Base-by-base conservation (phyloP, 2,113 vertebrate species). In the Chloropsis hardwickii region DNA sequence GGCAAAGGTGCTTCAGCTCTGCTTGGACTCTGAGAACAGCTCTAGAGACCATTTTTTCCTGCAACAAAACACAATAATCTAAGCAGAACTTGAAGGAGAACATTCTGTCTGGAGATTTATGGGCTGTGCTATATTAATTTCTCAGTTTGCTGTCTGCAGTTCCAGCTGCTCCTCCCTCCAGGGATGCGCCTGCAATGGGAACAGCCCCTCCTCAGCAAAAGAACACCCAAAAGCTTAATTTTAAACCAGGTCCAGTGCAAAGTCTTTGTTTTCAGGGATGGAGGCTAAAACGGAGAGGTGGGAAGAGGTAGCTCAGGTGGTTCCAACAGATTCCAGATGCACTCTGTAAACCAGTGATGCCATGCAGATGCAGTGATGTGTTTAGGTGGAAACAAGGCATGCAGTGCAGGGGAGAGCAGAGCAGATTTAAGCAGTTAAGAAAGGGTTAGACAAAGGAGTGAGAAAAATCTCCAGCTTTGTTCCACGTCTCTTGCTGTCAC, bases 251-350 rank as follows among this genome's bases (percentile, higher is more conserved):
- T 60, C 74, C 62, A 67, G 81, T 27, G 54, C 84, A 39, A 3
- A 56, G 84, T 9, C 71, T 82, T 72, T 91, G 91, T 40, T 93
- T 90, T 78, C 94, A 74, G 84, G 81, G 94, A 87, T 2, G 42
- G 65, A 95, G 96, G 96, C 97, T 78, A 95, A 95, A 97, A 95
- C 0, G 6, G 90, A 96, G 97, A 86, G 79, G 61, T 88, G 51
- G 81, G 93, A 72, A 91, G 79, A 91, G 92, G 88, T 88, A 82
- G 94, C 84, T 90, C 94, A 74, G 74, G 89, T 90, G 67, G 65
- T n/a, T 94, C 87, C 70, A 92, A 84, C 14, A 90, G 91, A 77
- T 64, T 60, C 47, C 95, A 95, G 51, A 56, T 14, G 76, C 81
- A 65, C 86, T 86, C 27, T 69, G 87, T 37, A 50, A 92, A 88